Conservation (phyloP, 2,113 vertebrate genomes). For the Sphaerodactylus townsendi region DNA sequence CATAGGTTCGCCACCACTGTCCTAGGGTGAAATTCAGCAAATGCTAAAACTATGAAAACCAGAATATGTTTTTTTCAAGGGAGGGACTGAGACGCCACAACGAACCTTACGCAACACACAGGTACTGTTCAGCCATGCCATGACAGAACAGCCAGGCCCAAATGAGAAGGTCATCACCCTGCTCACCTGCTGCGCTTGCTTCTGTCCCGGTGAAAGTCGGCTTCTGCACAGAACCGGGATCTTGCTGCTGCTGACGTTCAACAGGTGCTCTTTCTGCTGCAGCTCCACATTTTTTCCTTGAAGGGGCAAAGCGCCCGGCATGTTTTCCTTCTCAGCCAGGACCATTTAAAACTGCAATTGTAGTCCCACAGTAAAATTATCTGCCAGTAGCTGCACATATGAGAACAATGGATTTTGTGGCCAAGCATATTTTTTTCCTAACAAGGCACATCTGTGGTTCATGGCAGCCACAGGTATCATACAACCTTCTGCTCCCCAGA, state of each 20-base stretch:
- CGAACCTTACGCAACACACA: background rate
- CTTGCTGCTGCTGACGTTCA: conserved; percentile 48
- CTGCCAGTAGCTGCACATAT: background rate
- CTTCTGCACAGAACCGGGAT: conserved; percentile 60
- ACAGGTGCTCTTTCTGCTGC: conserved; percentile 16
- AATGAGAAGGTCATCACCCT: background rate
- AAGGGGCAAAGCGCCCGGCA: background rate
- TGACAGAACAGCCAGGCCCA: background rate
- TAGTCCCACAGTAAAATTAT: background rate
- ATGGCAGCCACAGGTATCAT: background rate
- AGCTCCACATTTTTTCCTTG: background rate
- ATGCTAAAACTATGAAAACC: background rate
- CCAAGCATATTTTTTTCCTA: too few relatives aligned
- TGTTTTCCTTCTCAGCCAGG: background rate
- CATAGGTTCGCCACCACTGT: too few relatives aligned
- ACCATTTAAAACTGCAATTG: background rate
- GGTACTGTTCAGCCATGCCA: background rate
- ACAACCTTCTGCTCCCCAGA: background rate
- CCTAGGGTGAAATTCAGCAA: too few relatives aligned
- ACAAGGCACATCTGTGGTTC: background rate
- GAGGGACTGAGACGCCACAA: background rate
- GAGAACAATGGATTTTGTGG: background rate
- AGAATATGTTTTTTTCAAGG: background rate
- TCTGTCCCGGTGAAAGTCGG: conserved; percentile 18
- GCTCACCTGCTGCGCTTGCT: conserved; percentile 47